Evolutionary conservation across 2,888 invertebrate genomes (phyloP), one percentile per base, ranked within the genome.

Genomic region (Nesidiocoris tenuis): DNA sequence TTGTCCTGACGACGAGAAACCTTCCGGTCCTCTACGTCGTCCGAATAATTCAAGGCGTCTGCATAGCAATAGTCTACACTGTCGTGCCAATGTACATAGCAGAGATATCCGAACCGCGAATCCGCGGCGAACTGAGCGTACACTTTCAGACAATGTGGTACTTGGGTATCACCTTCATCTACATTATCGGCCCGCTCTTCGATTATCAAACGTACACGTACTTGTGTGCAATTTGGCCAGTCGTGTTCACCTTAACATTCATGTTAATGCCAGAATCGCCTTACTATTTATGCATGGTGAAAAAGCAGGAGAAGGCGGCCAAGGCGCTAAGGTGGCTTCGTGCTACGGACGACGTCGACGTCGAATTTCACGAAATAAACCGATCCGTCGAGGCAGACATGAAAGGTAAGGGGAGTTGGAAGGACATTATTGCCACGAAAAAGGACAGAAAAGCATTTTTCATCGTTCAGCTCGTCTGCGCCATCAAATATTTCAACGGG

Each of bases 241-340:
- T 87, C 1, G 78, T 84, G n/a, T 87, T 86, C 76, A 84, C 86
- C 24, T 24, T 85, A 0, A 82, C 85, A 0, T 88, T 88, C 80
- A 77, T 83, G 9, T 88, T 87, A 86, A 85, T 88, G 83, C 89
- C 89, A 0, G 89, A 89, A 80, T 87, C 88, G 0, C 89, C 89
- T 0, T 88, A 88, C 79, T 88, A 86, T 79, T 83, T 89, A 55
- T 81, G 89, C 21, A 87, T 87, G 82, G 85, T 85, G 75, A 85
- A 85, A 0, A 83, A 85, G 22, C 80, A 85, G 1, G 84, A 84
- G 1, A 85, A 85, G 0, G 88, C 88, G 0, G 84, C 83, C 78
- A 57, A 72, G 24, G 71, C 77, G 3, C 74, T 80, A 12, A 12
- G 18, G 0, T 79, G 79, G 79, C 70, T 80, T 1, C 39, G 80